Conservation (phyloP, 1,140 invertebrate genomes). For the Cyclargus thomasi region DNA sequence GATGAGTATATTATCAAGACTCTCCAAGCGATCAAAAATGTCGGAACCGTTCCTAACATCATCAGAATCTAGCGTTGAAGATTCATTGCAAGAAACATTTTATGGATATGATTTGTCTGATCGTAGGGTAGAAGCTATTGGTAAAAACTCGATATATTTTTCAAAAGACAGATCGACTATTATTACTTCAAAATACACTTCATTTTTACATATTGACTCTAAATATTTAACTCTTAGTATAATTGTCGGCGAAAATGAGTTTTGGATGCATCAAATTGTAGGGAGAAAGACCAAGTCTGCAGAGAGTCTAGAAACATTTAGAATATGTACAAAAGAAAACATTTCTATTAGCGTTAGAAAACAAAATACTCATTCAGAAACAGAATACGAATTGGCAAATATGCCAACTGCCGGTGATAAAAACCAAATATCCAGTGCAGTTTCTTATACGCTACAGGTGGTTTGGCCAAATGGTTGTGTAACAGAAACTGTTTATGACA, state of each 20-base stretch:
- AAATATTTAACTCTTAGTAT: slow-evolving; percentile 53
- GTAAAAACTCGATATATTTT: slow-evolving; percentile 58
- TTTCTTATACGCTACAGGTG: slow-evolving; percentile 55
- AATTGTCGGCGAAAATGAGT: slow-evolving; percentile 48
- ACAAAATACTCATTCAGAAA: slow-evolving; percentile 25
- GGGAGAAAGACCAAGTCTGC: slow-evolving; percentile 38
- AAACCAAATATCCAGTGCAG: slow-evolving; percentile 31
- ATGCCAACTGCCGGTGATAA: slow-evolving; percentile 15
- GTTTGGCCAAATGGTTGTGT: slow-evolving; percentile 74
- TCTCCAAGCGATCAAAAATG: slow-evolving; percentile 30
- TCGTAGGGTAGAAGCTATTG: slow-evolving; percentile 69
- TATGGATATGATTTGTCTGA: slow-evolving; percentile 67
- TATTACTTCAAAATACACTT: slow-evolving; percentile 49
- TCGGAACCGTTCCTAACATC: slow-evolving; percentile 9
- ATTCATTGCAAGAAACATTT: slow-evolving; percentile 41
- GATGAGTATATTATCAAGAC: slow-evolving; percentile 45
- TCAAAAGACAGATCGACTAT: slow-evolving; percentile 68
- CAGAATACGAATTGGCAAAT: not conserved
- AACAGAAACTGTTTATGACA: slow-evolving; percentile 63
- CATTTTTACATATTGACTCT: slow-evolving; percentile 60
- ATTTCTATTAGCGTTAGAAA: slow-evolving; percentile 63
- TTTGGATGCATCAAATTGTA: slow-evolving; percentile 53
- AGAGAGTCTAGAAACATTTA: slow-evolving; percentile 44
- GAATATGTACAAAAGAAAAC: slow-evolving; percentile 48
- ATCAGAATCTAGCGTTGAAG: slow-evolving; percentile 10